These are phyloP conservation scores for Oscheius sp. DNA, from an alignment of 2,888 invertebrate genomes.

Conservation along the genomic window DNA sequence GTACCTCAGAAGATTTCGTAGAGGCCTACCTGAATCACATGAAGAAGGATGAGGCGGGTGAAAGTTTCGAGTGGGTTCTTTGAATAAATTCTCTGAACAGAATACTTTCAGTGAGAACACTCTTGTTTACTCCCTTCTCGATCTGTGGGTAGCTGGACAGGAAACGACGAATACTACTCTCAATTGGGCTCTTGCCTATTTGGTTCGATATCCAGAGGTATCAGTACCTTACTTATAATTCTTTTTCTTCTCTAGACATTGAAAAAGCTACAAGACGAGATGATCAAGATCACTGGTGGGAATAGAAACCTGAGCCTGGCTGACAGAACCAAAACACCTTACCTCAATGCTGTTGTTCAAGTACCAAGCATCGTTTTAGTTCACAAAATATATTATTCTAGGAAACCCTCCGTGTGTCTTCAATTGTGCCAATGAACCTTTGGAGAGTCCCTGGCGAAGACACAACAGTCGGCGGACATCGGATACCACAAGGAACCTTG, in stretches of 20 bases:
- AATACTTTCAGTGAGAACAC: conserved; percentile 42
- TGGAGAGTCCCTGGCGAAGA: conserved; percentile 37
- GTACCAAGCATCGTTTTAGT: conserved; percentile 14
- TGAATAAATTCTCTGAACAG: conserved; percentile 7
- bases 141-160: conserved; percentile 59
- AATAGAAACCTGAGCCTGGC: conserved; percentile 32
- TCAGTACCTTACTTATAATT: conserved; percentile 1
- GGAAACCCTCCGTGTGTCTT: conserved; percentile 31
- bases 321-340: conserved; percentile 43
- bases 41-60: conserved; percentile 36
- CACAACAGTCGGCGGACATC: conserved; percentile 40
- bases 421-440: conserved; percentile 25
- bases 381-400: background rate
- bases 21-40: conserved; percentile 51
- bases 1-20: conserved; percentile 45
- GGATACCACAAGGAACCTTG: conserved; percentile 39
- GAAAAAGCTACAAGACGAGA: conserved; percentile 40
- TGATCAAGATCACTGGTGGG: conserved; percentile 38
- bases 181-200: conserved; percentile 46
- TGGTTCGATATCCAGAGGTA: conserved; percentile 50
- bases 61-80: conserved; percentile 21
- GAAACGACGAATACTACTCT: conserved; percentile 58
- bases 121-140: conserved; percentile 43
- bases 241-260: conserved; percentile 15
- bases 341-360: conserved; percentile 43